These are phyloP conservation scores for Rhorus exstirpatorius DNA, from an alignment of 2,888 invertebrate species.

Conservation along the genomic window DNA sequence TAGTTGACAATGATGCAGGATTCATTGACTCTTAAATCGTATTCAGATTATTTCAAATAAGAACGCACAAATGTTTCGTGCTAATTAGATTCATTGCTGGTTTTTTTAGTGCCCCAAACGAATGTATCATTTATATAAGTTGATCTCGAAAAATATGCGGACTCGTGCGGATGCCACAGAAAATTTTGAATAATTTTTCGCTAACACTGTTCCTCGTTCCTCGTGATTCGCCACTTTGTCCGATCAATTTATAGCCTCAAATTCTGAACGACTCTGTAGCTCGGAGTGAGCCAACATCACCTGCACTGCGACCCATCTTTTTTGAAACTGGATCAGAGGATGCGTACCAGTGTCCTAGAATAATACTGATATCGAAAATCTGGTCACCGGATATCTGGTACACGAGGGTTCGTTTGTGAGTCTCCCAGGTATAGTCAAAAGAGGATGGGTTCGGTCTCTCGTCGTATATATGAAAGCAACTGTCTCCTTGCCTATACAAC, in stretches of 20 bases:
- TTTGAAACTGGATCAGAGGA: constrained; percentile 74
- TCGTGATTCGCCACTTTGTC: too few species aligned
- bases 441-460: constrained; percentile 60
- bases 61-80: too few species aligned
- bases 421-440: constrained; percentile 55
- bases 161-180: too few species aligned
- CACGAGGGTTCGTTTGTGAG: constrained; percentile 2
- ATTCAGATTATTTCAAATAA: too few species aligned
- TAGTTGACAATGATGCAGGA: neutral
- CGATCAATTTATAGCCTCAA: neutral
- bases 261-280: constrained; percentile 52
- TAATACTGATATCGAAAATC: constrained; percentile 50
- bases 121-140: too few species aligned
- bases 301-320: constrained; percentile 76
- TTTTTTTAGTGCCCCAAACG: too few species aligned
- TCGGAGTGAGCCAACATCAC: constrained; percentile 71
- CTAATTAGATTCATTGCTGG: too few species aligned
- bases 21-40: neutral
- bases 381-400: constrained; percentile 15
- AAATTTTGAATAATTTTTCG: too few species aligned
- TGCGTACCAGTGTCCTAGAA: constrained; percentile 41
- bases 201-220: too few species aligned
- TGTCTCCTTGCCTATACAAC: constrained; percentile 34
- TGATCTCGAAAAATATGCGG: too few species aligned
- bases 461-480: constrained; percentile 56